phyloP scores from a whole-genome alignment of 2,888 invertebrate genomes.

The Dioctria rufipes region DNA sequence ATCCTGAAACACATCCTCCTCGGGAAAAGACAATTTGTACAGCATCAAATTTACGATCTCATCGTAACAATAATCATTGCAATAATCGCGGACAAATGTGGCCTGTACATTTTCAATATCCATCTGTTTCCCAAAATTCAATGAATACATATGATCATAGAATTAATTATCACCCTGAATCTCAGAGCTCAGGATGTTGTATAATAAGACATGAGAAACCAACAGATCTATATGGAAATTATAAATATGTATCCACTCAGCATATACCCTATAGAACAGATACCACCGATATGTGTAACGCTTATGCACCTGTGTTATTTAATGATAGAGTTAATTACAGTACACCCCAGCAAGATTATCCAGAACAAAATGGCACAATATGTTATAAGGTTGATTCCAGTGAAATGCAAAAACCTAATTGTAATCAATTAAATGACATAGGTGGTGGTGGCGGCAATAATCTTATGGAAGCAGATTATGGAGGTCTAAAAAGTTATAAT shows the following conservation, averaged over 20 bases:
- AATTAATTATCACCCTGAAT: slow-evolving; percentile 43
- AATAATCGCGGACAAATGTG: slow-evolving; percentile 28
- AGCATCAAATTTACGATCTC: slow-evolving; percentile 29
- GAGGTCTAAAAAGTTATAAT: background rate
- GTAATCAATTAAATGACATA: background rate
- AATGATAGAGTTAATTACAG: slow-evolving; percentile 1
- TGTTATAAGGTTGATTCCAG: slow-evolving; percentile 6
- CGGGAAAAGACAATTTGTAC: slow-evolving; percentile 52
- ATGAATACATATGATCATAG: slow-evolving; percentile 47
- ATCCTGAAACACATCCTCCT: background rate
- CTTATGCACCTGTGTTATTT: background rate
- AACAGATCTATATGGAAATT: slow-evolving; percentile 34
- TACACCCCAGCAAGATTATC: background rate
- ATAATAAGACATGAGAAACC: slow-evolving; percentile 23
- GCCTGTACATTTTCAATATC: slow-evolving; percentile 42
- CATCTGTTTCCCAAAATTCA: slow-evolving; percentile 49
- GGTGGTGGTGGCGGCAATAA: background rate
- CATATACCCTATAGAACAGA: slow-evolving; percentile 34
- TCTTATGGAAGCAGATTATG: background rate
- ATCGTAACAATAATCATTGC: slow-evolving; percentile 43
- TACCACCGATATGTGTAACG: slow-evolving; percentile 2
- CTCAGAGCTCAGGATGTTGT: slow-evolving; percentile 52
- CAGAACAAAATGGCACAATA: slow-evolving; percentile 3
- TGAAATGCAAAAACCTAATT: slow-evolving; percentile 13
- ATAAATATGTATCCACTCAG: slow-evolving; percentile 18